Base-by-base conservation (phyloP, 2,888 invertebrate species). In the Volucella zonaria region DNA sequence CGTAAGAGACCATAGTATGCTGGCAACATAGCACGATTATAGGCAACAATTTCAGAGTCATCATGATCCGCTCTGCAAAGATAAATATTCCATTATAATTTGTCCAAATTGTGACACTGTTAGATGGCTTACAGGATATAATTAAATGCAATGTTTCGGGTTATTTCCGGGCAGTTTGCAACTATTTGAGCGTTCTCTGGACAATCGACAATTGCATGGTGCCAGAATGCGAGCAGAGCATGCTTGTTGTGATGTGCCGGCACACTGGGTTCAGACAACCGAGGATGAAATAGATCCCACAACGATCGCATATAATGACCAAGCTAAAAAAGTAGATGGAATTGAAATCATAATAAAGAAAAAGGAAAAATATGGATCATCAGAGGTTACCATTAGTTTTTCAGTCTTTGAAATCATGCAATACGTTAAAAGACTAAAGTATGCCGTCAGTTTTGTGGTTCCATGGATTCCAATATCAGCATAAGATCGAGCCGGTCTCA, bases 211-310 rank as follows among this genome's bases (percentile, higher is more conserved):
- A 97, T 96, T 40, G 97, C 97, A 87, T 97, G 96, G 93, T 98
- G 97, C 98, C 98, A 98, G 93, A 97, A 98, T 43, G 96, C 94
- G 14, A 98, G 93, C 87, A 98, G 92, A 3, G 98, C 97, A 91
- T 98, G 98, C 91, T 98, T 98, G 92, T 98, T 98, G 90, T 98
- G 97, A 92, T 98, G 97, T 73, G 98, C 97, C 23, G 98, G 96
- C 88, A 98, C 97, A 70, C 97, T 96, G 0, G 98, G 98, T 92
- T 98, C 98, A 10, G 97, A 97, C 86, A 98, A 93, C 89, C 97
- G 96, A 1, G 98, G 98, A 93, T 98, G 98, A 92, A 98, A 98
- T 75, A 98, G 92, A 88, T 97, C 96, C 98, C 98, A 98, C 51
- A 98, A 93, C 89, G 98, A 97, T 88, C 95, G 94, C 93, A 98